phyloP scores from a whole-genome alignment of 2,113 vertebrate genomes.

The Chamaetylas fuelleborni region DNA sequence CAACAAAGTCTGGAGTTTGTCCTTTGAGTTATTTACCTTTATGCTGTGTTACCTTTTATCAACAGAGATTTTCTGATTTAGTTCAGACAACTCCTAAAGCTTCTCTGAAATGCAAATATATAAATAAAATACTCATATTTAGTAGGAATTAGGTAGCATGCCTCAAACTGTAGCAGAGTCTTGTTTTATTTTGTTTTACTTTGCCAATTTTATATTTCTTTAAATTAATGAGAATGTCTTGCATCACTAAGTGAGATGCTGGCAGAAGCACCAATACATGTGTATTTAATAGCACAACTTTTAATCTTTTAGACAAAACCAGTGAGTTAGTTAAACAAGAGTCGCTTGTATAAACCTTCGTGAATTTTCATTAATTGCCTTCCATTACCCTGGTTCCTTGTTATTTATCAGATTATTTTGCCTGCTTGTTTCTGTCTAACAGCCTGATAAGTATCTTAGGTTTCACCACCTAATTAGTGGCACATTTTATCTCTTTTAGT shows the following conservation, averaged over 20 bases:
- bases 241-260: neutral
- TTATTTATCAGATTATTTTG: neutral
- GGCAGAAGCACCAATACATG: neutral
- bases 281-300: neutral
- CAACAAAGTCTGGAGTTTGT: neutral
- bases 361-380: neutral
- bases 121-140: neutral
- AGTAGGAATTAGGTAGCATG: neutral
- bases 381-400: neutral
- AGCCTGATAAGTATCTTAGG: neutral
- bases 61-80: neutral
- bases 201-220: neutral
- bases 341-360: neutral
- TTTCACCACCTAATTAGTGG: neutral
- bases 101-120: neutral
- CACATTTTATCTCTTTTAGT: neutral
- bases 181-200: neutral
- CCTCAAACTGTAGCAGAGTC: neutral
- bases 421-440: neutral
- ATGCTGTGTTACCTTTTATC: neutral
- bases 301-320: neutral
- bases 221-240: neutral
- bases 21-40: neutral
- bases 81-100: neutral
- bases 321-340: neutral